Percentiles rank a stretch among this genome's conserved stretches.
Evolutionary conservation across 1,140 invertebrate genomes (phyloP).

Genomic region (Drosophila parabipectinata): DNA sequence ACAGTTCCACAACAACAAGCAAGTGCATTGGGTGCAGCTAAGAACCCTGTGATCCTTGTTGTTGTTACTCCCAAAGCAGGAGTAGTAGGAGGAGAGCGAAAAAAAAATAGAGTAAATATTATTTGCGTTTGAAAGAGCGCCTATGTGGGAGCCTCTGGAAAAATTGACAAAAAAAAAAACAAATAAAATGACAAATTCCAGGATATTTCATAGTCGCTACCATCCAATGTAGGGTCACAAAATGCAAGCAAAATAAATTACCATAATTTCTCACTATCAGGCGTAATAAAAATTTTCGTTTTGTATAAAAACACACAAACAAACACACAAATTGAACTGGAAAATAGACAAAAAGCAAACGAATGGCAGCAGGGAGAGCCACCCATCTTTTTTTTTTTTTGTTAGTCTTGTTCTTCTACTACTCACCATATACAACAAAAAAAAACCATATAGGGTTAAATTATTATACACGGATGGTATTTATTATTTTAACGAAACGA

Average conservation of each 20-base stretch:
- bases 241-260: slow-evolving; percentile 33
- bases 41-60: no score
- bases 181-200: not conserved
- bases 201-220: not conserved
- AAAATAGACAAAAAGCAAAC: slow-evolving; percentile 51
- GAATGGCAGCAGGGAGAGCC: slow-evolving; percentile 16
- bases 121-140: no score
- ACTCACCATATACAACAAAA: slow-evolving; percentile 53
- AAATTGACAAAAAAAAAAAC: no score
- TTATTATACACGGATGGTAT: slow-evolving; percentile 42
- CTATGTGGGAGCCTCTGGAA: no score
- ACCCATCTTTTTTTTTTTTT: not conserved
- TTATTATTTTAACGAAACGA: slow-evolving; percentile 33
- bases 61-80: no score
- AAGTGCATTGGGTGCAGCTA: no score
- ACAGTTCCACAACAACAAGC: no score
- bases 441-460: slow-evolving; percentile 33
- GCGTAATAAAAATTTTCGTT: slow-evolving; percentile 25
- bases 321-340: slow-evolving; percentile 5
- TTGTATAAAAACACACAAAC: slow-evolving; percentile 19
- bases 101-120: no score
- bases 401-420: not conserved
- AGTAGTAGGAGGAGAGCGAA: no score
- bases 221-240: not conserved
- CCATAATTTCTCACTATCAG: slow-evolving; percentile 45